Conservation (phyloP, 1,140 invertebrate species). For the Ylistrum balloti region DNA sequence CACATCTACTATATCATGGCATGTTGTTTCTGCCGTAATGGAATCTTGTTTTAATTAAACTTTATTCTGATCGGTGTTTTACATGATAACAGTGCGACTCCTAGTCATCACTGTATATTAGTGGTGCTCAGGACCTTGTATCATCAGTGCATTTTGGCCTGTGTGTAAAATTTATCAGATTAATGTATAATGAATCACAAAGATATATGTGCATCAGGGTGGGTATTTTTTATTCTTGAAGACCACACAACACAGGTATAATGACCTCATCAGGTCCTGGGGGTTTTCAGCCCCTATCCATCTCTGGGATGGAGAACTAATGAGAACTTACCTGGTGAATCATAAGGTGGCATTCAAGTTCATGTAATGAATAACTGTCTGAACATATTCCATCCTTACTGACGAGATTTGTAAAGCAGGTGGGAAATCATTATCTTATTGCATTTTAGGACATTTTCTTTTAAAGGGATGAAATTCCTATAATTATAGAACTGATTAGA, state of each 20-base stretch:
- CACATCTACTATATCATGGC: conserved; percentile 2
- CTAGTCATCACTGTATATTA: background rate
- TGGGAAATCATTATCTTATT: too few species aligned
- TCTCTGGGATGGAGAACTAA: too few species aligned
- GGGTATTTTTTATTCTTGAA: background rate
- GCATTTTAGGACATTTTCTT: too few species aligned
- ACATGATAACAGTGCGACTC: background rate
- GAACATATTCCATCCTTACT: too few species aligned
- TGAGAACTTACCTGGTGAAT: too few species aligned
- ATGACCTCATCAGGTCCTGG: background rate
- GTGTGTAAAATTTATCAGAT: background rate
- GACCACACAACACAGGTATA: background rate
- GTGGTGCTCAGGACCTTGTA: background rate
- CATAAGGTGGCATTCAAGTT: too few species aligned
- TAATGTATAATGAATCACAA: background rate
- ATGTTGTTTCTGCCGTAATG: background rate
- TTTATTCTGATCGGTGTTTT: background rate
- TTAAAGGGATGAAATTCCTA: too few species aligned
- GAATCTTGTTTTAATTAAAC: conserved; percentile 24
- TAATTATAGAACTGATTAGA: too few species aligned
- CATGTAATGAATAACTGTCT: too few species aligned
- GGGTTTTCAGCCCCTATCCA: background rate
- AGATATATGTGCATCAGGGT: background rate
- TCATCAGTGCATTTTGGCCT: background rate
- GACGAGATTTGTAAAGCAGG: too few species aligned